Evolutionary conservation across 2,888 invertebrate genomes (phyloP), one percentile per base, ranked within the genome.

Genomic region (Acronicta alni): DNA sequence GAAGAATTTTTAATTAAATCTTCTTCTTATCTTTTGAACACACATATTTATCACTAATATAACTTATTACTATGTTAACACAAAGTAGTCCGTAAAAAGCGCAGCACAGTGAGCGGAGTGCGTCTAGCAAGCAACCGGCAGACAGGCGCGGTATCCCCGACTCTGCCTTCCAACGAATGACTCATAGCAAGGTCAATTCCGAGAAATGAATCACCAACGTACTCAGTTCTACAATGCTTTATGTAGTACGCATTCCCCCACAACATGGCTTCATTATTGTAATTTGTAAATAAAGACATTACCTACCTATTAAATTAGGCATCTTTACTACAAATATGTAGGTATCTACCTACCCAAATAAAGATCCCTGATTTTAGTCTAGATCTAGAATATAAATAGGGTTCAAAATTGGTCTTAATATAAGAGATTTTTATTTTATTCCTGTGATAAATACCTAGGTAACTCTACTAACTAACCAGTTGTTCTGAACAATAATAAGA

Each of bases 111-210:
- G 86, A 89, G 81, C 90, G 87, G 89, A 89, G 88, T 88, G 89
- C 87, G 90, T 87, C 89, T 89, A 90, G 87, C 87, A 85, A 89
- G 88, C 92, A 87, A 87, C 93, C 93, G 93, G 91, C 92, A 92
- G 93, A 92, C 93, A 93, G 90, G 93, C 93, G 93, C 94, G 94
- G 94, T 94, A 94, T 94, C 94, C 94, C 94, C 94, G 87, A 93
- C 93, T 93, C 93, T 94, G 94, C 93, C 93, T 93, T 91, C 92
- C 91, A 92, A 82, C 93, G 94, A 94, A 93, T 94, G 94, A 94
- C 94, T 94, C 94, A 94, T 94, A 90, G 93, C 94, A 94, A 94
- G 94, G 94, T 94, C 94, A 94, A 94, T 94, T 94, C 94, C 93
- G 94, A 94, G 93, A 93, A 93, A 93, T 94, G 94, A 94, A 93